phyloP scores from a whole-genome alignment of 2,797 vertebrate species.

The Hafferia zeledoni region DNA sequence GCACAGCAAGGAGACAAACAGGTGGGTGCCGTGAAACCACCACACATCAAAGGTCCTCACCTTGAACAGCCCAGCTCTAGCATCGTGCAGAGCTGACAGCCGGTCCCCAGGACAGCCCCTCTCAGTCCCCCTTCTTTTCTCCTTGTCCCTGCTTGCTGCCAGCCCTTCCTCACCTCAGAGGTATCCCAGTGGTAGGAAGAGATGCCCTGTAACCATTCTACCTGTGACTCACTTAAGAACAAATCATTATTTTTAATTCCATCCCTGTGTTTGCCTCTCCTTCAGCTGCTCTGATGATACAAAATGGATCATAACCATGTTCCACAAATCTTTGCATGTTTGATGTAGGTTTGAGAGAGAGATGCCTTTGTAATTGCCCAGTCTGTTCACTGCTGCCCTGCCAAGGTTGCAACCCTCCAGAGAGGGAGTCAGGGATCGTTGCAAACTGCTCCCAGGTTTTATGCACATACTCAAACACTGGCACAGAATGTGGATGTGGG shows the following conservation, averaged over 20 bases:
- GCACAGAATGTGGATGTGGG: neutral
- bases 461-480: accelerated
- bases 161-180: neutral
- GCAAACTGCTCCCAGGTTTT: neutral
- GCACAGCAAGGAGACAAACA: neutral
- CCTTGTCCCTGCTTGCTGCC: neutral
- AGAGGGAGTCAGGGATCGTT: neutral
- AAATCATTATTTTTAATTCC: neutral
- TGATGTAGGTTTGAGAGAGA: neutral
- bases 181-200: neutral
- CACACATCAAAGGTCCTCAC: neutral
- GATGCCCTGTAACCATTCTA: accelerated
- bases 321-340: neutral
- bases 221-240: neutral
- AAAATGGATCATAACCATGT: neutral
- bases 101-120: neutral
- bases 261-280: neutral
- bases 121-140: neutral
- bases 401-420: neutral
- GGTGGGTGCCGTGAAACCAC: neutral
- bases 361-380: accelerated
- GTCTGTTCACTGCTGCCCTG: neutral
- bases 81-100: accelerated
- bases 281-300: neutral
- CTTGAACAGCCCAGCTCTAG: neutral